phyloP scores from a whole-genome alignment of 2,113 vertebrate species.

The Menidia beryllina region DNA sequence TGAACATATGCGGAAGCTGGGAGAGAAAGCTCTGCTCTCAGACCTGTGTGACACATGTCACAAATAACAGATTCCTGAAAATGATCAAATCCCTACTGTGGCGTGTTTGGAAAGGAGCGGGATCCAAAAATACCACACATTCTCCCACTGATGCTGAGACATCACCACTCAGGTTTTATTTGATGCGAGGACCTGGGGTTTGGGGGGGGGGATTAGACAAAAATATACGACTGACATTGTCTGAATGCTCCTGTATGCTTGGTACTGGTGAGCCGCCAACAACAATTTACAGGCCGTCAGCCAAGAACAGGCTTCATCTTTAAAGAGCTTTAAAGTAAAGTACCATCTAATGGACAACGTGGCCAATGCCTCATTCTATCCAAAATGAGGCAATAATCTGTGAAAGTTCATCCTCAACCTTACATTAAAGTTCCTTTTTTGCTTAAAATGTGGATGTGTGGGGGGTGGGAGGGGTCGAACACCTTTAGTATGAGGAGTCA shows the following conservation, averaged over 20 bases:
- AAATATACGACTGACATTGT: slow-evolving; percentile 30
- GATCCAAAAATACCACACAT: slow-evolving; percentile 17
- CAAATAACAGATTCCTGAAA: slow-evolving; percentile 20
- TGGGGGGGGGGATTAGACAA: slow-evolving; percentile 14
- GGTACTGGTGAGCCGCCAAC: slow-evolving; percentile 18
- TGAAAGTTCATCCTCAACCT: slow-evolving; percentile 4
- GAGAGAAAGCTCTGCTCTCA: slow-evolving; percentile 17
- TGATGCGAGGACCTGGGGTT: slow-evolving; percentile 4
- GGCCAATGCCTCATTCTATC: not conserved
- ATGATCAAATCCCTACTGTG: slow-evolving; percentile 22
- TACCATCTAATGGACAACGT: not conserved
- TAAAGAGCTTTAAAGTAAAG: slow-evolving; percentile 11
- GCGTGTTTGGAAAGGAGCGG: slow-evolving; percentile 20
- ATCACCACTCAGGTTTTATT: slow-evolving; percentile 15
- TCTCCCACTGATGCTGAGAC: slow-evolving; percentile 19
- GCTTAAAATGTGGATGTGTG: not conserved
- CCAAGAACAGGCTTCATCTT: slow-evolving; percentile 25
- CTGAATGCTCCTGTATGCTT: slow-evolving; percentile 8
- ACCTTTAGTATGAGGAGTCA: slow-evolving; percentile 35
- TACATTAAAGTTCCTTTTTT: slow-evolving; percentile 3
- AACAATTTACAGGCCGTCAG: slow-evolving; percentile 5
- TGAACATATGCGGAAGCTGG: not conserved
- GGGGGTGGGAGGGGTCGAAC: slow-evolving; percentile 2
- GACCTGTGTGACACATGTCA: slow-evolving; percentile 9
- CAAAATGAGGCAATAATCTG: slow-evolving; percentile 8